Conservation (phyloP, 2,888 invertebrate genomes). For the Cheilosia impressa region DNA sequence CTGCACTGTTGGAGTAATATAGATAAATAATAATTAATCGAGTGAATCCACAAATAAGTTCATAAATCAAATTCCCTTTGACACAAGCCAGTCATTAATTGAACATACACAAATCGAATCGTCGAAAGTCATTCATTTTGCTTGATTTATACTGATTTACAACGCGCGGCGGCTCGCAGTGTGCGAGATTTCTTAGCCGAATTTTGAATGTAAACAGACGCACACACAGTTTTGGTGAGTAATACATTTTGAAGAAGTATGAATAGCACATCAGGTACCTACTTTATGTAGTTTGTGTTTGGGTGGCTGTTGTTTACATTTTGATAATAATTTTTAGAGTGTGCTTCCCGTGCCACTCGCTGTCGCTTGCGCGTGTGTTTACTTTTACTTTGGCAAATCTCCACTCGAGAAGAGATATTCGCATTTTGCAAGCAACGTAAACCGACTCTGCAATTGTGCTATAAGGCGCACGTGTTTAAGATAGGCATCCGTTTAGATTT, state of each 20-base stretch:
- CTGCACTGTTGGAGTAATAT: conserved; percentile 4
- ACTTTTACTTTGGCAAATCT: neutral
- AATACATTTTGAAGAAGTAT: neutral
- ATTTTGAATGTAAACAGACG: conserved; percentile 41
- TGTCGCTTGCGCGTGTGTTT: conserved; percentile 34
- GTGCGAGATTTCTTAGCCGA: conserved; percentile 26
- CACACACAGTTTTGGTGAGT: conserved; percentile 8
- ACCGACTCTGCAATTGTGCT: neutral
- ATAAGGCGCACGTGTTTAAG: conserved; percentile 24
- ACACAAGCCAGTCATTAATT: conserved; percentile 56
- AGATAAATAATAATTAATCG: conserved; percentile 43
- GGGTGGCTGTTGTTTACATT: conserved; percentile 49
- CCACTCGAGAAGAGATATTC: neutral
- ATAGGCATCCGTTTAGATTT: conserved; percentile 5
- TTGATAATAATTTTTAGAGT: conserved; percentile 27
- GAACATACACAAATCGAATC: conserved; percentile 47
- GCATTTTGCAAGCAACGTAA: neutral
- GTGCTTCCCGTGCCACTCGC: conserved; percentile 12
- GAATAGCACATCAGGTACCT: neutral
- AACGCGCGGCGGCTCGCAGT: neutral
- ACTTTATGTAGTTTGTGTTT: conserved; percentile 14
- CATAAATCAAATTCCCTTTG: conserved; percentile 59
- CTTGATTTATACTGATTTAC: conserved; percentile 21
- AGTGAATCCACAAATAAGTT: conserved; percentile 45
- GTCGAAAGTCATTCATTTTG: conserved; percentile 46